Conservation (phyloP, 2,888 invertebrate genomes). For the Linnaemya tessellans region DNA sequence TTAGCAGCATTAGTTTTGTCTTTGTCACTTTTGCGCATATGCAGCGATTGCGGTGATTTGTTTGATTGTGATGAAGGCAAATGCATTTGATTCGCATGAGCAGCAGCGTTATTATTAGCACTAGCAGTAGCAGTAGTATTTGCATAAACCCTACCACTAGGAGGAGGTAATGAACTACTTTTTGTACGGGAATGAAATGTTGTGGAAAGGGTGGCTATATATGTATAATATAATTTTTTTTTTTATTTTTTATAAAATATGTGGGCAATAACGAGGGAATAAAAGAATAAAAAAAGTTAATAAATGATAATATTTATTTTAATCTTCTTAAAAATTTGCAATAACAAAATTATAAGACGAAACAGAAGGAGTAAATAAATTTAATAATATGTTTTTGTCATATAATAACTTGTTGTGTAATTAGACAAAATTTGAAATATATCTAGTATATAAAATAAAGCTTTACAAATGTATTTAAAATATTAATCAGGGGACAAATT, state of each 20-base stretch:
- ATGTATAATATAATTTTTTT: constrained; percentile 75
- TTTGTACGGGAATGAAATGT: constrained; percentile 89
- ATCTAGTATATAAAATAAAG: neutral
- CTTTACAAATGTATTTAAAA: neutral
- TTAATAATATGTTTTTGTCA: too few species aligned
- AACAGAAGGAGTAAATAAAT: constrained; percentile 22
- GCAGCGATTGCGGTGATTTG: constrained; percentile 78
- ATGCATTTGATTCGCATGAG: constrained; percentile 79
- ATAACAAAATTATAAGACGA: neutral
- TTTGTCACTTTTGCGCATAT: constrained; percentile 82
- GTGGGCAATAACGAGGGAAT: constrained; percentile 66
- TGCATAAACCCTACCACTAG: constrained; percentile 81
- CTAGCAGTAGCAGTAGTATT: constrained; percentile 74
- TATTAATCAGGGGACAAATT: too few species aligned
- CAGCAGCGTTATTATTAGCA: constrained; percentile 74
- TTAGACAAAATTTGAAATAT: neutral
- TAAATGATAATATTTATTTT: constrained; percentile 59
- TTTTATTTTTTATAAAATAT: constrained; percentile 23
- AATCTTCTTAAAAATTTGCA: constrained; percentile 3
- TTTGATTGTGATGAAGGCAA: constrained; percentile 76
- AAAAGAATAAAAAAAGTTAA: constrained; percentile 62
- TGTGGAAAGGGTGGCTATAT: constrained; percentile 90
- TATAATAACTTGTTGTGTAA: neutral
- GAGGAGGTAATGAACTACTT: constrained; percentile 86
- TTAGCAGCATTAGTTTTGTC: constrained; percentile 78